Conservation (phyloP, 2,113 vertebrate genomes). For the Calidris pugnax region DNA sequence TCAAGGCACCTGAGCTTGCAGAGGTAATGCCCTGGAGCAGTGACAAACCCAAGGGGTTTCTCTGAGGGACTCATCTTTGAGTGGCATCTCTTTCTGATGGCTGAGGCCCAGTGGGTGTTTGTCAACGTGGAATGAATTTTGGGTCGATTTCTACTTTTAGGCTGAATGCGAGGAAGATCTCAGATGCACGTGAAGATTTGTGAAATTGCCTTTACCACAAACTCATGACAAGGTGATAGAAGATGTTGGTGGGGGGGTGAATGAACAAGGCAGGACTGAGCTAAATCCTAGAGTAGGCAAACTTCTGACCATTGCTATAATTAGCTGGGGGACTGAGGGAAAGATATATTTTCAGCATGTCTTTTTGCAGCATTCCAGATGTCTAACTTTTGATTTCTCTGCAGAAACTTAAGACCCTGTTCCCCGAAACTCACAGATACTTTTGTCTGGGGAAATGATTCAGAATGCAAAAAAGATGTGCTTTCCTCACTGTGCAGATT, state of each 20-base stretch:
- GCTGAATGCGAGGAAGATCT: neutral
- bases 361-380: neutral
- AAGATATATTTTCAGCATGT: neutral
- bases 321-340: neutral
- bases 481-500: neutral
- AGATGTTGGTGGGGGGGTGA: neutral
- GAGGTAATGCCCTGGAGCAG: neutral
- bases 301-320: accelerated
- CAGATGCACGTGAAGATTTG: neutral
- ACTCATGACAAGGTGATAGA: neutral
- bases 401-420: neutral
- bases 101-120: neutral
- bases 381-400: neutral
- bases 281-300: neutral
- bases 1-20: neutral
- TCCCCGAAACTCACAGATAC: neutral
- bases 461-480: neutral
- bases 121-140: neutral
- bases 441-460: neutral
- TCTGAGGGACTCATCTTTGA: neutral
- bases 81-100: neutral
- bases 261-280: neutral
- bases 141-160: neutral
- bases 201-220: neutral
- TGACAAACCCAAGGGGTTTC: neutral